phyloP scores from a whole-genome alignment of 1,140 invertebrate genomes.

The Gerris buenoi region DNA sequence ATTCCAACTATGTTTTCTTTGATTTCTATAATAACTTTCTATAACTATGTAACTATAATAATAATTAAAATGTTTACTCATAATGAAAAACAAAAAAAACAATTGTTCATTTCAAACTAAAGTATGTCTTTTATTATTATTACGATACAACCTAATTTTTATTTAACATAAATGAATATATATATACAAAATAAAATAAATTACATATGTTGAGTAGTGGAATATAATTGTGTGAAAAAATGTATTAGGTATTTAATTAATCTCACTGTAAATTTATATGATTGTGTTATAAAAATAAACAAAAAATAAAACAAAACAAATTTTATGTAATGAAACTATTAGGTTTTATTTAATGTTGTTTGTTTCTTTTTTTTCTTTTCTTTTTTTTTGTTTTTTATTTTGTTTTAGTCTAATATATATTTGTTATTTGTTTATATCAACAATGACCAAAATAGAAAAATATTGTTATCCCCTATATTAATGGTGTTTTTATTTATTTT shows the following conservation, averaged over 20 bases:
- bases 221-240: not conserved
- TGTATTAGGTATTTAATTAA: not conserved
- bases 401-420: constrained; percentile 13
- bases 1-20: no score
- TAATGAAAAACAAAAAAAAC: no score
- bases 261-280: not conserved
- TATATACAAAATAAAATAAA: not conserved
- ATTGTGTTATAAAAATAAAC: not conserved
- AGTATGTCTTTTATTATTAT: no score
- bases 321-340: not conserved
- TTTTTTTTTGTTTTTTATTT: constrained; percentile 11
- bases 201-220: not conserved
- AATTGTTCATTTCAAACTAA: no score
- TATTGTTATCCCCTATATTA: constrained; percentile 19
- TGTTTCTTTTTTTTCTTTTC: no score
- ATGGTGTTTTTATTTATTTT: constrained; percentile 3
- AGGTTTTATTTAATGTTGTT: constrained; percentile 6
- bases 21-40: no score
- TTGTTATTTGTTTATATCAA: constrained; percentile 19
- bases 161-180: no score
- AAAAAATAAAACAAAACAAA: not conserved
- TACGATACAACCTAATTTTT: no score
- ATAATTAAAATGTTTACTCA: no score
- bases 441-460: constrained; percentile 18
- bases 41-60: no score